A percentile compares a stretch with the other conserved stretches of the same genome.
phyloP scores from a whole-genome alignment of 2,888 invertebrate species.

The Sarcophaga caerulescens region DNA sequence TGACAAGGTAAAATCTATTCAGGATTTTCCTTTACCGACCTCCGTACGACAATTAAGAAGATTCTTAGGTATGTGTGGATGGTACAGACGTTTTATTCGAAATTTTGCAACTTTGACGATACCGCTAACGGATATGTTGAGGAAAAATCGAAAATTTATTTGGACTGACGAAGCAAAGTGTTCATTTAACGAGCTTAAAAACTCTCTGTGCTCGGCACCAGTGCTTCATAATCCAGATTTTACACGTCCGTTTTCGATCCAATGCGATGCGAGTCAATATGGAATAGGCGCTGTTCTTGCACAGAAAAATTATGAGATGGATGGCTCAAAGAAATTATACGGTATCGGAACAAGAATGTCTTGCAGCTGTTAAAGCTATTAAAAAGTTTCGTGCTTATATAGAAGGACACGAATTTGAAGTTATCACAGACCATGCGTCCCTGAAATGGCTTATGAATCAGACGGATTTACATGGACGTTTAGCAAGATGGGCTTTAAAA shows the following conservation, averaged over 20 bases:
- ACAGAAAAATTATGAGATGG: not conserved
- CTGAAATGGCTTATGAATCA: constrained; percentile 32
- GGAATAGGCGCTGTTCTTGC: constrained; percentile 10
- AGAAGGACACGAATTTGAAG: constrained; percentile 13
- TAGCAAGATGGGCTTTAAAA: constrained; percentile 21
- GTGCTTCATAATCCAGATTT: constrained; percentile 15
- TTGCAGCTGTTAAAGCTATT: constrained; percentile 18
- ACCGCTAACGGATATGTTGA: not conserved
- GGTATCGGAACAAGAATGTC: constrained; percentile 14
- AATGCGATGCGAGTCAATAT: constrained; percentile 21
- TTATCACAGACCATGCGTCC: constrained; percentile 7
- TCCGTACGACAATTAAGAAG: constrained; percentile 40
- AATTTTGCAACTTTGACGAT: not conserved
- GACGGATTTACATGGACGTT: constrained; percentile 4
- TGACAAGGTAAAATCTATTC: constrained; percentile 40
- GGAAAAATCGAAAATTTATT: not conserved
- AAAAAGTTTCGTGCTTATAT: constrained; percentile 28
- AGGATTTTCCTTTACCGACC: constrained; percentile 31
- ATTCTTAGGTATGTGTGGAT: constrained; percentile 43
- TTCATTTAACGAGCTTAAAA: constrained; percentile 5
- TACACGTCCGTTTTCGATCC: constrained; percentile 22
- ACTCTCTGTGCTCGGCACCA: constrained; percentile 9
- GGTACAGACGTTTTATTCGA: constrained; percentile 1
- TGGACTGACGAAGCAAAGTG: constrained; percentile 9
- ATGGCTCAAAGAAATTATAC: constrained; percentile 9